Evolutionary conservation across 1,140 invertebrate genomes (phyloP).

Genomic region (Trinorchestia longiramus): DNA sequence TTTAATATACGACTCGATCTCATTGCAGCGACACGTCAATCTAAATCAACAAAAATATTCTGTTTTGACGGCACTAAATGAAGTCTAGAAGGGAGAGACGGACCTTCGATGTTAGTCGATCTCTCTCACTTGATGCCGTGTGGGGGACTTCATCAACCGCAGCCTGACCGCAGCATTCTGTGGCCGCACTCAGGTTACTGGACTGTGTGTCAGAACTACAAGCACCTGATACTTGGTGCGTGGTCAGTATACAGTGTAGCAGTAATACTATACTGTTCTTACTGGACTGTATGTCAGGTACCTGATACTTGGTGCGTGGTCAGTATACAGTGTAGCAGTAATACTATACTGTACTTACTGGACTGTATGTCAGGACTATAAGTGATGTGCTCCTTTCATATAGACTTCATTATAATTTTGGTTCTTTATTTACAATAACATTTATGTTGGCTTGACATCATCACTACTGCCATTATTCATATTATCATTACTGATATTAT

Average conservation of each 20-base stretch:
- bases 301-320: too few species aligned
- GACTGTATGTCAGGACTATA: too few species aligned
- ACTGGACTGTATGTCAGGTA: not conserved
- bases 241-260: not conserved
- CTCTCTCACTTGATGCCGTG: not conserved
- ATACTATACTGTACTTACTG: too few species aligned
- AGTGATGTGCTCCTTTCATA: too few species aligned
- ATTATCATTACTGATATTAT: too few species aligned
- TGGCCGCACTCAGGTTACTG: not conserved
- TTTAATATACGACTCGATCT: not conserved
- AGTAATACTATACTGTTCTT: not conserved
- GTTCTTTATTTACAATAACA: too few species aligned
- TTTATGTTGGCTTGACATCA: too few species aligned
- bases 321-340: too few species aligned
- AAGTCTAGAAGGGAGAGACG: not conserved
- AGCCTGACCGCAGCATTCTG: not conserved
- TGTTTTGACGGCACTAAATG: not conserved
- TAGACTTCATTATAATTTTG: too few species aligned
- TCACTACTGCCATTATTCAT: too few species aligned
- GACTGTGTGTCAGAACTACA: not conserved
- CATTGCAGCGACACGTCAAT: constrained; percentile 6
- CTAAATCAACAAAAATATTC: not conserved
- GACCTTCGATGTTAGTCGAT: not conserved
- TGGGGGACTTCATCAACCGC: not conserved
- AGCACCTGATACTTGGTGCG: not conserved